Evolutionary conservation across 2,113 vertebrate genomes (phyloP).

Genomic region (Anarrhichthys ocellatus): DNA sequence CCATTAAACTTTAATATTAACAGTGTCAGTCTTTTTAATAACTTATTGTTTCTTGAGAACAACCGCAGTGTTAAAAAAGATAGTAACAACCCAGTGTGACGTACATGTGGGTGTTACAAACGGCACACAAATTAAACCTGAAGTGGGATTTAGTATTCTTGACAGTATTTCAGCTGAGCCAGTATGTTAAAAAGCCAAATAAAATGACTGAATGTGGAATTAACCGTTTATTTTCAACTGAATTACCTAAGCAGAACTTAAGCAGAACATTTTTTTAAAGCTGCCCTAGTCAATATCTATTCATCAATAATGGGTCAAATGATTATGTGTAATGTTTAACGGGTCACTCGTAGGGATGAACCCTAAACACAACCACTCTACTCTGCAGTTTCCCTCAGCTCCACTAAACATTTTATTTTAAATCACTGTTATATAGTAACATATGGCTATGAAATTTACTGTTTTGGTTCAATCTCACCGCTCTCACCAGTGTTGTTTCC

Average conservation of each 20-base stretch:
- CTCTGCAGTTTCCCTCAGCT: background rate
- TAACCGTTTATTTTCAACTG: too few species aligned
- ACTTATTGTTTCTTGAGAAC: background rate
- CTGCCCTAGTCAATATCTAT: background rate
- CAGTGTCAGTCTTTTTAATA: slow-evolving; percentile 2
- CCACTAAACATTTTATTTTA: too few species aligned
- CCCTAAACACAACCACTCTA: background rate
- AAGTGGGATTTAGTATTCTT: background rate
- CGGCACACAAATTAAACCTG: background rate
- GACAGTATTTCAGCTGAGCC: background rate
- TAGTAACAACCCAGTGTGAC: background rate
- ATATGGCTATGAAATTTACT: background rate
- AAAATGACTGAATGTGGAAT: background rate
- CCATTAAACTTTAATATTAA: background rate
- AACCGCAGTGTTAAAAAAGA: background rate
- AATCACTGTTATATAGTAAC: too few species aligned
- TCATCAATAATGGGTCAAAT: background rate
- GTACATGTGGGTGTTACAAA: background rate
- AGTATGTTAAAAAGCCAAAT: background rate
- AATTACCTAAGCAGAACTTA: background rate
- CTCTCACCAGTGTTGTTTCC: background rate
- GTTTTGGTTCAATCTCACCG: background rate
- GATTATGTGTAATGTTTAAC: background rate
- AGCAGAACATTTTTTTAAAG: background rate
- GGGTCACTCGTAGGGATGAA: background rate